Evolutionary conservation across 2,797 vertebrate species (phyloP), one percentile per base, ranked within the genome.

Genomic region (Loris lydekkerianus): DNA sequence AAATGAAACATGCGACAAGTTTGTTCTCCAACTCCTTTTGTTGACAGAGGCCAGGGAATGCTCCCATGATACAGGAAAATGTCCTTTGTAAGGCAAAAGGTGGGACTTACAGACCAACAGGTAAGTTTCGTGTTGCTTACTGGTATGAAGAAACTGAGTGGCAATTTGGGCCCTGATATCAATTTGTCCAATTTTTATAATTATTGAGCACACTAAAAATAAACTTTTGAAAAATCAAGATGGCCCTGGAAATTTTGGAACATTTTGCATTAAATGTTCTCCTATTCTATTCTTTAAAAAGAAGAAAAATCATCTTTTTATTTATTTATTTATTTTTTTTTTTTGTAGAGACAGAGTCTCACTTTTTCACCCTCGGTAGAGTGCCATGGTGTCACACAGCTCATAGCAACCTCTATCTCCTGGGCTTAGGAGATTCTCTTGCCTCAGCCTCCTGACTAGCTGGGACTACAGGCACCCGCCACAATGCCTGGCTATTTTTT

Each of bases 191-290:
- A 53, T 78, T 78, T 49, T 65, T 5, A 10, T 84, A 53, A 72
- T 65, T 63, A 86, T n/a, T 56, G 46, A 91, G 14, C 25, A 75
- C 0, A 76, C 0, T 7, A 82, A 75, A 21, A n/a, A 78, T 34
- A 92, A 87, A 77, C 9, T 80, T 69, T 91, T 67, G 37, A 46
- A 72, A 81, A 81, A 67, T 73, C 72, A 93, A 29, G 43, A 80
- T 83, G 23, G 14, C 65, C n/a, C 53, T 89, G 70, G 61, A 49
- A 89, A 13, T 89, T 89, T 75, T 70, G 31, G 60, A 46, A 65
- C 6, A 76, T 49, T 81, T 82, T 60, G 83, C 49, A 72, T 73
- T 70, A 83, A 78, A 23, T 56, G 40, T 23, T 14, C 21, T 92
- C 2, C 87, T 92, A 63, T n/a, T 72, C 49, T 84, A 65, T 3